Percentiles rank a stretch among this genome's conserved stretches.
Conservation (phyloP, 2,797 vertebrate genomes). For the Sebastes glaucus region DNA sequence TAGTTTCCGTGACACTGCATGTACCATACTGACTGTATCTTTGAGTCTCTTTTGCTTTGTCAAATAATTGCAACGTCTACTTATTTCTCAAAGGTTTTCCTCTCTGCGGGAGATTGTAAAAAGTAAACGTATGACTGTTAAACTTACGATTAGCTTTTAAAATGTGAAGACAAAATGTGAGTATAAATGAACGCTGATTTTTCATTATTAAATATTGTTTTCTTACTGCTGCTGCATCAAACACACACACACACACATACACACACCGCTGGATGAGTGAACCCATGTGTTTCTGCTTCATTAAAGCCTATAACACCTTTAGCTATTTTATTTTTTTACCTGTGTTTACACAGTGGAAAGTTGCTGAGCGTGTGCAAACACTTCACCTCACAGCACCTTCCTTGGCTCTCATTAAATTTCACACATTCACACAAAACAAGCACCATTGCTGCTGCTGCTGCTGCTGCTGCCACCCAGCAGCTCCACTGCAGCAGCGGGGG, state of each 20-base stretch:
- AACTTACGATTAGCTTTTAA: background rate
- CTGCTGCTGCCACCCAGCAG: slow-evolving; percentile 38
- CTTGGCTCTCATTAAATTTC: slow-evolving; percentile 28
- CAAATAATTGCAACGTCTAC: background rate
- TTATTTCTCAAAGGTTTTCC: background rate
- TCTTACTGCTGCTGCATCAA: background rate
- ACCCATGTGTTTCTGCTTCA: slow-evolving; percentile 26
- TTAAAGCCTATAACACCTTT: slow-evolving; percentile 24
- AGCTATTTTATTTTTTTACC: slow-evolving; percentile 42
- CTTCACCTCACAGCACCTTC: slow-evolving; percentile 29
- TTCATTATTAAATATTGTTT: background rate
- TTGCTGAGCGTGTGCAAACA: slow-evolving; percentile 45
- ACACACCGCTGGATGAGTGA: background rate
- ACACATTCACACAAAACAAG: slow-evolving; percentile 28
- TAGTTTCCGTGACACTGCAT: background rate
- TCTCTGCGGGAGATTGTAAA: background rate
- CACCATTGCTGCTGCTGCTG: background rate
- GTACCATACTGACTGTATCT: background rate
- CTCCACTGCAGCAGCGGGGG: slow-evolving; percentile 57
- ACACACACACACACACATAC: background rate
- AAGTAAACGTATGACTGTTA: background rate
- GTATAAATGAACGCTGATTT: background rate
- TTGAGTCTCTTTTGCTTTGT: background rate
- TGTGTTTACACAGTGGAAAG: slow-evolving; percentile 37
- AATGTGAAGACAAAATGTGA: background rate